These are phyloP conservation scores for Steinernema feltiae DNA, from an alignment of 1,140 invertebrate genomes.

Conservation along the genomic window DNA sequence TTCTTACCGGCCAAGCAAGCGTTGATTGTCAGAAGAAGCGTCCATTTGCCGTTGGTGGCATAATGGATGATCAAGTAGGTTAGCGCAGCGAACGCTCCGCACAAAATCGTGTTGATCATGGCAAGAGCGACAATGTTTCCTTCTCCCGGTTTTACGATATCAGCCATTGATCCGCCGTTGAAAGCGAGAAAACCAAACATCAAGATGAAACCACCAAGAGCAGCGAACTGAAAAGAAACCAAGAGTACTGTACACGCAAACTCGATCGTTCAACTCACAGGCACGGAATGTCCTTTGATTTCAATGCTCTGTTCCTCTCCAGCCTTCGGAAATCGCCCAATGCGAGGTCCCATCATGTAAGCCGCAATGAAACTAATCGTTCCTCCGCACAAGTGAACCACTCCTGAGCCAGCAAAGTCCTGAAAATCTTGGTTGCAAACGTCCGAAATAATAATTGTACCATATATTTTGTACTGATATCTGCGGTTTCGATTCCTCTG, in stretches of 20 bases:
- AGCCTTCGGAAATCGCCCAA: constrained; percentile 56
- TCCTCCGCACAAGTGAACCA: constrained; percentile 64
- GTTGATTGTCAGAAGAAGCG: constrained; percentile 63
- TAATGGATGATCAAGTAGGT: constrained; percentile 58
- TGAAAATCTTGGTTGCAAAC: constrained; percentile 9
- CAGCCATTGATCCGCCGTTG: constrained; percentile 64
- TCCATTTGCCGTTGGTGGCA: constrained; percentile 59
- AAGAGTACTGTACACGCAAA: too few relatives aligned
- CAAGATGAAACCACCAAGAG: constrained; percentile 64
- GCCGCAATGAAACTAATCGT: constrained; percentile 63
- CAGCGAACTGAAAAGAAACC: constrained; percentile 62
- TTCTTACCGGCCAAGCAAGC: constrained; percentile 63
- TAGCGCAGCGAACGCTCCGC: constrained; percentile 61
- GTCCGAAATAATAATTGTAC: constrained; percentile 34
- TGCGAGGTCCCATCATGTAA: constrained; percentile 61
- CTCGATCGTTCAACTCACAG: too few relatives aligned
- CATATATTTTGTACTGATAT: constrained; percentile 49
- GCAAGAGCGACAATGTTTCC: constrained; percentile 59
- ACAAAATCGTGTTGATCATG: constrained; percentile 64
- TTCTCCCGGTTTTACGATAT: constrained; percentile 61
- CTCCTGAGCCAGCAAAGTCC: constrained; percentile 46
- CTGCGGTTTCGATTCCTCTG: constrained; percentile 41
- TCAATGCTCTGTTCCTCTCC: constrained; percentile 34
- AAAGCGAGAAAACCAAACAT: constrained; percentile 66
- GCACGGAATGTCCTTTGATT: constrained; percentile 62